A percentile compares a stretch with the other conserved stretches of the same genome.
These are phyloP conservation scores for Ricordea florida DNA, from an alignment of 92 coral and sea anemone species.

Conservation along the genomic window DNA sequence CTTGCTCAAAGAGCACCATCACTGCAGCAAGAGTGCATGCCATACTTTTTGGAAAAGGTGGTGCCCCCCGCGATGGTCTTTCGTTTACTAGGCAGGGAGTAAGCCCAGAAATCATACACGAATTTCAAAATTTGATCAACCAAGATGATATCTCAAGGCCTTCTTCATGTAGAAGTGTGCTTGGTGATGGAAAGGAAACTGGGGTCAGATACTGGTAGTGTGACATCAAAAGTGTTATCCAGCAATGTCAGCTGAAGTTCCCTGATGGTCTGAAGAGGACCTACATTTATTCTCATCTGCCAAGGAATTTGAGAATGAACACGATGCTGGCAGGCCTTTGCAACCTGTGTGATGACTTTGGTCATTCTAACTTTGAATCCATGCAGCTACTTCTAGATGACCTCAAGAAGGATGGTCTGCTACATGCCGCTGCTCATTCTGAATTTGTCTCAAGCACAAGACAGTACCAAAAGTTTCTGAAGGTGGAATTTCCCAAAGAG, in stretches of 20 bases:
- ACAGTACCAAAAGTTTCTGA: constrained; percentile 14
- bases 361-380: constrained; percentile 30
- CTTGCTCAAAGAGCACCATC: constrained; percentile 17
- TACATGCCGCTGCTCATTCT: not conserved
- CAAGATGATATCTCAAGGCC: constrained; percentile 26
- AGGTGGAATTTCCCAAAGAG: constrained; percentile 4
- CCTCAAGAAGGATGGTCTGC: not conserved
- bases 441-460: not conserved
- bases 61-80: constrained; percentile 11
- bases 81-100: constrained; percentile 40
- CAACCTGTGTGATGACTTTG: constrained; percentile 41
- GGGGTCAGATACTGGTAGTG: constrained; percentile 40
- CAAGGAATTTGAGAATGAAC: constrained; percentile 36
- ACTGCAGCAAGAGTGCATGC: constrained; percentile 58
- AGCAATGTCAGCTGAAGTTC: constrained; percentile 25
- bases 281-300: constrained; percentile 46
- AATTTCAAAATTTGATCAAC: constrained; percentile 19
- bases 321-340: constrained; percentile 45
- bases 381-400: not conserved
- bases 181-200: constrained; percentile 20
- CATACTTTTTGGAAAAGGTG: constrained; percentile 54
- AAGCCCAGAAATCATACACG: constrained; percentile 24
- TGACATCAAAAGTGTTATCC: constrained; percentile 15
- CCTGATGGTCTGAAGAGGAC: constrained; percentile 51
- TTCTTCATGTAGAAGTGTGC: constrained; percentile 48